Conservation (phyloP, 2,888 invertebrate genomes). For the Papilio gigon region DNA sequence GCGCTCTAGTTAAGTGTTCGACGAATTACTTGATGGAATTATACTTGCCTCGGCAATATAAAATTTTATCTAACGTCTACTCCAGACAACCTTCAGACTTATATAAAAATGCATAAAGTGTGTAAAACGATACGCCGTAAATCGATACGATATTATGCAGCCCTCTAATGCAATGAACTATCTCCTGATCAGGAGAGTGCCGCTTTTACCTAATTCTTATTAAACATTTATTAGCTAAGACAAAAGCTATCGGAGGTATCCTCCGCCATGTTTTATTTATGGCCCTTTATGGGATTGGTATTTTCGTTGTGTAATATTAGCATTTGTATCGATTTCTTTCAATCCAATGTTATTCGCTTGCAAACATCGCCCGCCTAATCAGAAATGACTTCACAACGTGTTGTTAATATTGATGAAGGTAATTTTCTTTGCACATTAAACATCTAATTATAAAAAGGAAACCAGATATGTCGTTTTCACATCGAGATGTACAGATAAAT, state of each 20-base stretch:
- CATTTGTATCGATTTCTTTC: slow-evolving; percentile 38
- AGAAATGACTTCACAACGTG: slow-evolving; percentile 32
- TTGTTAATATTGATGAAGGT: slow-evolving; percentile 35
- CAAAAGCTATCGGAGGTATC: slow-evolving; percentile 75
- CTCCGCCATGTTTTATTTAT: slow-evolving; percentile 78
- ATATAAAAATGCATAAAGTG: slow-evolving; percentile 49
- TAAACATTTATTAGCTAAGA: slow-evolving; percentile 82
- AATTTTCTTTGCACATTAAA: background rate
- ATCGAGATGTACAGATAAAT: background rate
- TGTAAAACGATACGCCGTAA: slow-evolving; percentile 52
- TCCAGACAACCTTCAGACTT: slow-evolving; percentile 14
- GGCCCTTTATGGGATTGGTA: slow-evolving; percentile 74
- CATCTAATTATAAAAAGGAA: background rate
- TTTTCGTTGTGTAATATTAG: slow-evolving; percentile 56
- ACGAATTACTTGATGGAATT: slow-evolving; percentile 23
- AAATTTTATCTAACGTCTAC: slow-evolving; percentile 1
- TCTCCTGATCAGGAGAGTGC: slow-evolving; percentile 60
- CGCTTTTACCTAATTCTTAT: slow-evolving; percentile 79
- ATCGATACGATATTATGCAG: slow-evolving; percentile 75
- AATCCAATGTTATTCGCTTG: slow-evolving; percentile 35
- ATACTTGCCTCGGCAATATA: background rate
- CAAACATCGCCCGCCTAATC: slow-evolving; percentile 30
- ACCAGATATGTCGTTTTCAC: background rate
- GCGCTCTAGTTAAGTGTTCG: slow-evolving; percentile 27
- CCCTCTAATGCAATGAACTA: slow-evolving; percentile 71